Conservation (phyloP, 2,113 vertebrate species). For the Xyrauchen texanus region DNA sequence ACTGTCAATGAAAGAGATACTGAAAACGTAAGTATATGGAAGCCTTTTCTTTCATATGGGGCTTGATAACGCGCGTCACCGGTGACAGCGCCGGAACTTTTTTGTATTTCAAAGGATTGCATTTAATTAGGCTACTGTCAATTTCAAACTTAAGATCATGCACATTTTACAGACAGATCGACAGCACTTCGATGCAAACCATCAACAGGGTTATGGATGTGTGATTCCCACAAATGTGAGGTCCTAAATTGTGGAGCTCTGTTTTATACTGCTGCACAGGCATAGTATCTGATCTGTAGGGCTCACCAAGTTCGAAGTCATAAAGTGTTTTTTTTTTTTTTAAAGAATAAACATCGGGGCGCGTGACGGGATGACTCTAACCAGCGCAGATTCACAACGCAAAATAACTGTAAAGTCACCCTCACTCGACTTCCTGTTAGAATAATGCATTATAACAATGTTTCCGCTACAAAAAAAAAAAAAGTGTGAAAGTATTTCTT, state of each 20-base stretch:
- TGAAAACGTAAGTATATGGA: conserved; percentile 79
- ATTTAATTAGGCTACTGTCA: no score
- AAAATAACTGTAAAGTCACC: conserved; percentile 22
- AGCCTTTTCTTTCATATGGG: background rate
- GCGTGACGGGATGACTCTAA: conserved; percentile 9
- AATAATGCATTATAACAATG: background rate
- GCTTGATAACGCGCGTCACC: no score
- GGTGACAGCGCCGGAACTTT: no score
- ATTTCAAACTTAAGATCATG: background rate
- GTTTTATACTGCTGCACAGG: background rate
- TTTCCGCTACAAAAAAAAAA: background rate
- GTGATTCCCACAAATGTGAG: background rate
- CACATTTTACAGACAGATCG: background rate
- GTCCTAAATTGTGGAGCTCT: background rate
- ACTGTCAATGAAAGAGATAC: conserved; percentile 85
- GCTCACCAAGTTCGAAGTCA: background rate
- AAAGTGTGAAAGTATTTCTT: no score
- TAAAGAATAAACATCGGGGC: background rate
- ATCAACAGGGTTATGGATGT: background rate
- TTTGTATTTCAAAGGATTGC: no score
- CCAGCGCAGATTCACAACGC: background rate
- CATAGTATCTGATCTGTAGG: background rate
- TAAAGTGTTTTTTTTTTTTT: background rate
- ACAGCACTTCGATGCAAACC: no score
- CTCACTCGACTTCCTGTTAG: background rate